Base-by-base conservation (phyloP, 2,113 vertebrate species). In the Oceanodroma tethys region DNA sequence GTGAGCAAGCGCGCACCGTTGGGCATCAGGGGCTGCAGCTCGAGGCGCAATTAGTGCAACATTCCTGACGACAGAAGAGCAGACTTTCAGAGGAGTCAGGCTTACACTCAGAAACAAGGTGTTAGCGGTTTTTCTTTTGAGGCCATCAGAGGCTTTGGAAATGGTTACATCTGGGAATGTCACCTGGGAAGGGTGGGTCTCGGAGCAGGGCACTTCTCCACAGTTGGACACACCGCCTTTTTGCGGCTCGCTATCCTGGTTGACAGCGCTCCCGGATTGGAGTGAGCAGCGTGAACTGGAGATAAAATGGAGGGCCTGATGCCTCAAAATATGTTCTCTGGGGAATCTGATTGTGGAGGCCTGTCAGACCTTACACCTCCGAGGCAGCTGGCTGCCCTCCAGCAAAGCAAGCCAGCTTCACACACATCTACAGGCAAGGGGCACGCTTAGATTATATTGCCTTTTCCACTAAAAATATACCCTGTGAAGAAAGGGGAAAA, bases 1-100 rank as follows among this genome's bases (percentile, higher is more conserved):
- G 0, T n/a, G 60, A 81, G 38, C 76, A 62, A 72, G 36, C 14
- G 10, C 21, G 16, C 0, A 0, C 23, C 22, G 27, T 58, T 66
- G 88, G 78, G 43, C 56, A n/a, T 50, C 43, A n/a, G 50, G 59
- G 63, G 27, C 72, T 81, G 59, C 0, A 0, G 45, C 70, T 90
- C 4, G 11, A 79, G 52, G 36, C 3, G 13, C 66, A 81, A 9
- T 86, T 67, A 87, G 53, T 11, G 22, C 3, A 4, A 29, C 17
- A 5, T 20, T 83, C 36, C 62, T 73, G 60, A 56, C 1, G 7
- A 13, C 0, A 1, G 56, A 59, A 79, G 56, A 92, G 38, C 63
- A 76, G 67, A 17, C 12, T 79, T 65, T 27, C 40, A 72, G 20
- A 71, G 36, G 71, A 83, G 62, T 17, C 43, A 40, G 40, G 25